Evolutionary conservation across 2,888 invertebrate species (phyloP), one percentile per base, ranked within the genome.

Genomic region (Tetheella fluctuosa): DNA sequence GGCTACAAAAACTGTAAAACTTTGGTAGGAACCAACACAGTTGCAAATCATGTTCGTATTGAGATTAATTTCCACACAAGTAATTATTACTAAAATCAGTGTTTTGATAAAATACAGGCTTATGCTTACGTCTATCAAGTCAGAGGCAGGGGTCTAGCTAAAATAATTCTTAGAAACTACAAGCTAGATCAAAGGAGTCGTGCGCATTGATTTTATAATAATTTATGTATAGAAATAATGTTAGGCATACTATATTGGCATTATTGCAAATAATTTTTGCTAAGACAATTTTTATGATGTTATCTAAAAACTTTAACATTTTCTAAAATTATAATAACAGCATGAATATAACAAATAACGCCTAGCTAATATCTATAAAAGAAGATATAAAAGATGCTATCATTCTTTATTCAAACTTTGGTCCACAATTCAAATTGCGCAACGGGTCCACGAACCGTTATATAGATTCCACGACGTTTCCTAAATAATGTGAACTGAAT

Each of bases 401-500:
- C 8, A 1, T 30, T n/a, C 28, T 25, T n/a, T 48, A 48, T 2
- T 48, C 17, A n/a, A 30, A 30, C 54, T 48, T 20, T 48, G 48
- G 48, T 48, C 8, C 20, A 54, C 10, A 28, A 28, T 54, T 54
- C 8, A 23, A 17, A 64, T 64, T 59, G 69, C 63, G 61, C 70
- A 76, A 77, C 81, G 73, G 78, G 78, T 81, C 73, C 70, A 59
- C 66, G 65, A 65, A 88, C 91, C 88, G 90, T 89, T 90, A 90
- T 68, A 70, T 65, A 80, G 83, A 88, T 86, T 84, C 86, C 85
- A 77, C 74, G 68, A 66, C 78, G 81, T 77, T 83, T 81, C 84
- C 83, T 81, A 87, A 89, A 87, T 86, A 85, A 83, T 84, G 81
- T 79, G 79, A 77, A 75, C 71, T 79, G 84, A 86, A 85, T 83